Percentiles rank a stretch among this genome's conserved stretches.
phyloP scores from a whole-genome alignment of 2,113 vertebrate genomes.

The Thalassoma bifasciatum region DNA sequence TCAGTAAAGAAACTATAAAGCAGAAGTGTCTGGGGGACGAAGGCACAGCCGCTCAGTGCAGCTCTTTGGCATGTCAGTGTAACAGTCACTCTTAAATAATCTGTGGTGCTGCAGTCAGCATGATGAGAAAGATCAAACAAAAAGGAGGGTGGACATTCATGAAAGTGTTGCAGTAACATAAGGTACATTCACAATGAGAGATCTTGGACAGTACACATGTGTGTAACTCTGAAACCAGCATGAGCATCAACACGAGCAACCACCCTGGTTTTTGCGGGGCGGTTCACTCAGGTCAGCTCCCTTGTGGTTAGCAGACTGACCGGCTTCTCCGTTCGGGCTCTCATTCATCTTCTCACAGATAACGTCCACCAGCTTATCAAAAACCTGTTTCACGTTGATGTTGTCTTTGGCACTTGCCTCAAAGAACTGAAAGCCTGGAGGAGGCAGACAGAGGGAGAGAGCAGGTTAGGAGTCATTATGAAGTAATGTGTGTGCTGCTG shows the following conservation, averaged over 20 bases:
- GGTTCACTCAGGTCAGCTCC: conserved; percentile 77
- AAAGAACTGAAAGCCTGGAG: conserved; percentile 89
- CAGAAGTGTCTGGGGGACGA: conserved; percentile 7
- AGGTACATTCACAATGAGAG: conserved; percentile 40
- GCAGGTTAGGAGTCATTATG: neutral
- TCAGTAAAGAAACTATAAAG: conserved; percentile 4
- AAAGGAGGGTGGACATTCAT: conserved; percentile 4
- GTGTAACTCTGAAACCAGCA: neutral
- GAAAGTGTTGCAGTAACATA: conserved; percentile 32
- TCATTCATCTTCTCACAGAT: conserved; percentile 94
- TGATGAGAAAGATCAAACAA: neutral
- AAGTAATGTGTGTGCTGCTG: conserved; percentile 1
- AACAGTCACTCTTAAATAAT: conserved; percentile 52
- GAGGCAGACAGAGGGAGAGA: conserved; percentile 1
- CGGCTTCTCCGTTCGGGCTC: conserved; percentile 81
- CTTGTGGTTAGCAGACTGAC: conserved; percentile 70
- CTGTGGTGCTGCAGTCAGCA: neutral
- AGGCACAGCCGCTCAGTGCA: conserved; percentile 49
- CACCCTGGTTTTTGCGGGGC: conserved; percentile 66
- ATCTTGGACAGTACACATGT: conserved; percentile 25
- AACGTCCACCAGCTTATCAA: conserved; percentile 89
- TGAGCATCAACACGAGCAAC: conserved; percentile 85
- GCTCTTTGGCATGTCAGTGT: conserved; percentile 64
- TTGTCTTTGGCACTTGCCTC: conserved; percentile 93
- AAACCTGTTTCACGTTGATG: conserved; percentile 92